phyloP scores from a whole-genome alignment of 92 coral and sea anemone species.

The Bergia sp. region DNA sequence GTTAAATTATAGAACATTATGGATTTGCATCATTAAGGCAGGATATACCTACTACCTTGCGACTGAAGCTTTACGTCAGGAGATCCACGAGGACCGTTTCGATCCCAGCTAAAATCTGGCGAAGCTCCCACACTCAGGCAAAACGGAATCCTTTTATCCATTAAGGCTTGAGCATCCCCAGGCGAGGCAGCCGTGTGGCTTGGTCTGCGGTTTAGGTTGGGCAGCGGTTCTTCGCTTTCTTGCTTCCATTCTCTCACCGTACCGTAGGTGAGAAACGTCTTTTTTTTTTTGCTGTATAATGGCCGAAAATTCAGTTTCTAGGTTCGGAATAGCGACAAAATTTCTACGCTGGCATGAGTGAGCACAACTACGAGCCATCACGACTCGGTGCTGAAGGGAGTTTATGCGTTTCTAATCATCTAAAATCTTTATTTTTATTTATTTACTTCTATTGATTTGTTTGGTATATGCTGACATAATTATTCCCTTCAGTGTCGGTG shows the following conservation, averaged over 20 bases:
- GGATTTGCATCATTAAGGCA: not conserved
- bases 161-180: constrained; percentile 1
- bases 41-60: constrained; percentile 37
- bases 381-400: no score
- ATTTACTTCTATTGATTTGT: no score
- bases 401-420: no score
- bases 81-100: constrained; percentile 1
- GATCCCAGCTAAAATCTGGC: constrained; percentile 47
- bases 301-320: no score
- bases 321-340: no score
- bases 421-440: no score
- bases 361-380: no score
- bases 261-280: not conserved
- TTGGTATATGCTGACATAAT: no score
- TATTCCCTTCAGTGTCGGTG: no score
- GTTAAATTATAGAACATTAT: not conserved
- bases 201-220: constrained; percentile 61
- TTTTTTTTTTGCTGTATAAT: no score
- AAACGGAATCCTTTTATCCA: constrained; percentile 15
- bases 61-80: constrained; percentile 46
- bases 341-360: no score
- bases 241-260: constrained; percentile 82
- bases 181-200: constrained; percentile 53
- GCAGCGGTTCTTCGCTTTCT: constrained; percentile 67
- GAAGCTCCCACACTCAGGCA: constrained; percentile 56